These are phyloP conservation scores for Xiphophorus hellerii DNA, from an alignment of 2,113 vertebrate species.

Conservation along the genomic window DNA sequence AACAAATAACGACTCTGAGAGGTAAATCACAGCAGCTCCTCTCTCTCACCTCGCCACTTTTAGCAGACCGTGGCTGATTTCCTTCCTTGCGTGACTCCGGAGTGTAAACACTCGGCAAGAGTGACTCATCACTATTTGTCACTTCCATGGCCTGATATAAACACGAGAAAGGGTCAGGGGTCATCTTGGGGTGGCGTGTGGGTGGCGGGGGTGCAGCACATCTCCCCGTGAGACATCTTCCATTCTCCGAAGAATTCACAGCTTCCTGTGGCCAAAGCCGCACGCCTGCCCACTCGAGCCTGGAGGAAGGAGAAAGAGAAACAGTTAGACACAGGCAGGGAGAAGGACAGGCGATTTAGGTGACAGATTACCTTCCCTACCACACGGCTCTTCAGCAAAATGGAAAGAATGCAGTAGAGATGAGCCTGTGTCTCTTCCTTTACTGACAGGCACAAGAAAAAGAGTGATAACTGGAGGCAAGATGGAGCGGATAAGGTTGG, in stretches of 20 bases:
- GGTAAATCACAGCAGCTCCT: constrained; percentile 74
- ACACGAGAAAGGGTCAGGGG: constrained; percentile 77
- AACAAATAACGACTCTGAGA: constrained; percentile 46
- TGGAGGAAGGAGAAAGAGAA: constrained; percentile 74
- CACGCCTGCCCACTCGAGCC: constrained; percentile 66
- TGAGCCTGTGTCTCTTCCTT: constrained; percentile 54
- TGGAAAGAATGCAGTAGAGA: constrained; percentile 70
- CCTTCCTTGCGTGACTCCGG: constrained; percentile 82
- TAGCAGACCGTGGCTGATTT: constrained; percentile 80
- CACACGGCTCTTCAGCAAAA: constrained; percentile 50
- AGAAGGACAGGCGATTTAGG: constrained; percentile 44
- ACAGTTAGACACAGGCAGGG: constrained; percentile 59
- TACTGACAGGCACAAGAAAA: constrained; percentile 25
- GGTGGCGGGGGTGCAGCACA: constrained; percentile 48
- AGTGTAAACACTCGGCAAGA: constrained; percentile 79
- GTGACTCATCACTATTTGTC: constrained; percentile 83
- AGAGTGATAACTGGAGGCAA: constrained; percentile 34
- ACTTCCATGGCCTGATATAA: constrained; percentile 81
- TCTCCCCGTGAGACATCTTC: constrained; percentile 69
- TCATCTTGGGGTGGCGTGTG: constrained; percentile 65
- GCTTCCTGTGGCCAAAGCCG: constrained; percentile 74
- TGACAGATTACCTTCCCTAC: constrained; percentile 65
- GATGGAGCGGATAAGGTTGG: constrained; percentile 34
- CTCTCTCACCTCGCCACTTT: constrained; percentile 76
- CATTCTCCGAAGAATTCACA: constrained; percentile 73